These are phyloP conservation scores for Peromyscus attwateri DNA, from an alignment of 2,797 vertebrate species.

Conservation along the genomic window DNA sequence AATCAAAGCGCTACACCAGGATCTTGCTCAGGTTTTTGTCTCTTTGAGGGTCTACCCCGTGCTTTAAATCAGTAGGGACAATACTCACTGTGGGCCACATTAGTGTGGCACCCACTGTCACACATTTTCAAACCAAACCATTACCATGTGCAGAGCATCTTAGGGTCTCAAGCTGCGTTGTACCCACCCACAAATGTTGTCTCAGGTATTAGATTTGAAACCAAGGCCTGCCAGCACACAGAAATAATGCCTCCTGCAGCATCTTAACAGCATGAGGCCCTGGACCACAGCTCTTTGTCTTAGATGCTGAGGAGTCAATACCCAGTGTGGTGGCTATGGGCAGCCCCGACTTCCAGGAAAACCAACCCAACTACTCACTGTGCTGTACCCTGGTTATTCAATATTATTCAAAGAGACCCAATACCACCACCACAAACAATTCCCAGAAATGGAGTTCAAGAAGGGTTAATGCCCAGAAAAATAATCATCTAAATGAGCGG, in stretches of 20 bases:
- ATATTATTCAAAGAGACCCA: neutral
- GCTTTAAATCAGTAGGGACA: neutral
- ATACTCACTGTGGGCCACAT: neutral
- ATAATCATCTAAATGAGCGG: neutral
- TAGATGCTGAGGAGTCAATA: neutral
- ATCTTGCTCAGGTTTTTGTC: neutral
- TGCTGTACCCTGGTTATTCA: neutral
- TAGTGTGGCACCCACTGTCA: neutral
- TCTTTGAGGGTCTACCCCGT: neutral
- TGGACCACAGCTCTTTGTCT: neutral
- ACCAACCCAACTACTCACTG: neutral
- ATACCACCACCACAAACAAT: constrained; percentile 27
- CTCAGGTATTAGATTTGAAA: neutral
- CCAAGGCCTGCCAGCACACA: neutral
- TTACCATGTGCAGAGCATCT: neutral
- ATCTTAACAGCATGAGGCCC: neutral
- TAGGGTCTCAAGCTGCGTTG: neutral
- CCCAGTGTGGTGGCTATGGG: neutral
- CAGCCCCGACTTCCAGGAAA: neutral
- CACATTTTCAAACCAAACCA: constrained; percentile 17
- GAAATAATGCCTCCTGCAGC: neutral
- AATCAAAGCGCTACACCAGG: neutral
- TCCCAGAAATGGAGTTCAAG: neutral
- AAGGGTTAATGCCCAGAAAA: constrained; percentile 12
- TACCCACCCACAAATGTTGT: neutral